Conservation (phyloP, 2,888 invertebrate species). For the Drosophila recens region DNA sequence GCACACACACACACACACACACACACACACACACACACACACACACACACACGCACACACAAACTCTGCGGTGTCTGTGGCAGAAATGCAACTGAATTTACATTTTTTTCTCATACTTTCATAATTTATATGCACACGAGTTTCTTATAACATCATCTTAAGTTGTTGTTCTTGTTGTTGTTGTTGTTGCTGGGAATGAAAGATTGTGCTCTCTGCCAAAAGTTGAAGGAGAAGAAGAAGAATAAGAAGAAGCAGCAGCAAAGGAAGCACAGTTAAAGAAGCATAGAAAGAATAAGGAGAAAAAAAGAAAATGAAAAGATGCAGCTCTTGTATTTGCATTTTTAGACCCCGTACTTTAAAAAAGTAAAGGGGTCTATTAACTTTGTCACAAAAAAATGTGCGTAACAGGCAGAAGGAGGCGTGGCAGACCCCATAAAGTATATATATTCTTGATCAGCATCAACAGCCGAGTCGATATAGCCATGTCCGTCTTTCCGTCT, state of each 20-base stretch:
- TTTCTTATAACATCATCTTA: constrained; percentile 39
- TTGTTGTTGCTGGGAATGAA: constrained; percentile 23
- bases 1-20: too few relatives aligned
- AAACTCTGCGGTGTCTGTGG: constrained; percentile 12
- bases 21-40: too few relatives aligned
- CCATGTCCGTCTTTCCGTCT: too few relatives aligned
- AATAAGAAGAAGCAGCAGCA: background rate
- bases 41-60: too few relatives aligned
- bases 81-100: constrained; percentile 32
- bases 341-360: too few relatives aligned
- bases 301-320: background rate
- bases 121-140: constrained; percentile 52
- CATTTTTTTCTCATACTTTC: constrained; percentile 38
- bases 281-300: background rate
- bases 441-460: too few relatives aligned
- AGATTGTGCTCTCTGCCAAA: constrained; percentile 31
- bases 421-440: too few relatives aligned
- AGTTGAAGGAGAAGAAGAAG: constrained; percentile 5
- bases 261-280: background rate
- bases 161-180: too few relatives aligned
- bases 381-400: too few relatives aligned
- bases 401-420: too few relatives aligned
- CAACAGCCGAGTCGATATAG: too few relatives aligned
- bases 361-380: too few relatives aligned
- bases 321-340: constrained; percentile 18